Evolutionary conservation across 1,140 invertebrate species (phyloP).

Genomic region (Chironomus tepperi): DNA sequence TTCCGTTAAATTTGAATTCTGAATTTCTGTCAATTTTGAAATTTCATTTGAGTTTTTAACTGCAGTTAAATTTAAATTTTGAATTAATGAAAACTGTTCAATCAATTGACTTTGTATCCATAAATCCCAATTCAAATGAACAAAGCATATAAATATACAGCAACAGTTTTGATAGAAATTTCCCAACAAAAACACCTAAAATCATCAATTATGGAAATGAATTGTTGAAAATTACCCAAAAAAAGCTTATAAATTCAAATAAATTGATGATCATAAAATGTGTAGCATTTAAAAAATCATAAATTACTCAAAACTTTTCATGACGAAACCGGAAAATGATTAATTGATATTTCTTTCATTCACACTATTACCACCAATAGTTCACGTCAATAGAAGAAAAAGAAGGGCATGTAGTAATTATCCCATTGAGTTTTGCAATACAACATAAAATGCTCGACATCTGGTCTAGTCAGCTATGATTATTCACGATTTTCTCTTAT

Average conservation of each 20-base stretch:
- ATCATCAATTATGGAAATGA: not conserved
- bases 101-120: too few relatives aligned
- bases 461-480: not conserved
- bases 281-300: not conserved
- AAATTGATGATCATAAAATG: not conserved
- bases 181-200: not conserved
- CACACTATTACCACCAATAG: not conserved
- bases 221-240: not conserved
- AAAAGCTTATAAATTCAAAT: too few relatives aligned
- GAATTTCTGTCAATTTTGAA: too few relatives aligned
- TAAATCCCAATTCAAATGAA: too few relatives aligned
- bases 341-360: not conserved
- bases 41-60: too few relatives aligned
- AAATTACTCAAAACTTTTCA: not conserved
- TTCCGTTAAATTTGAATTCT: too few relatives aligned
- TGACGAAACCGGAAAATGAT: constrained; percentile 6
- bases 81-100: too few relatives aligned
- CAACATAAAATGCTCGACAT: not conserved
- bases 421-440: not conserved
- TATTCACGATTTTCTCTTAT: not conserved
- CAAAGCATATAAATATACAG: not conserved
- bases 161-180: not conserved
- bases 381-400: not conserved
- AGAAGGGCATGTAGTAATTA: constrained; percentile 10
- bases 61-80: too few relatives aligned